Percentiles rank a stretch among this genome's conserved stretches.
Evolutionary conservation across 2,113 vertebrate genomes (phyloP).

Genomic region (Grantiella picta): DNA sequence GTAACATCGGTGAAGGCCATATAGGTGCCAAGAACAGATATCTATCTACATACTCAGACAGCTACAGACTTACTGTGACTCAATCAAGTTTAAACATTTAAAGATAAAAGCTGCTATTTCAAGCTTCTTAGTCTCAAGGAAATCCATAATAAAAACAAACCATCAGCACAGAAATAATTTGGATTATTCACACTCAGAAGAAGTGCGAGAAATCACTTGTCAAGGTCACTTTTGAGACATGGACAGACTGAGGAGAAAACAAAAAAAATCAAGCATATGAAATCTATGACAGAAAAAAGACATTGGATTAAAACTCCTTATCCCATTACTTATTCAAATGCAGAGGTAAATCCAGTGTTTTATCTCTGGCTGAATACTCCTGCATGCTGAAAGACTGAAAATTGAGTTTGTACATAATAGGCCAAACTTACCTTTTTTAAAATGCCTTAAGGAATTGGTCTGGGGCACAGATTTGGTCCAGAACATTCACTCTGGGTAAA

Average conservation of each 20-base stretch:
- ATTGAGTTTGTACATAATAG: neutral
- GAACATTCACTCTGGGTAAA: neutral
- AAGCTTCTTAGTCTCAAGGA: conserved; percentile 21
- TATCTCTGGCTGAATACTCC: neutral
- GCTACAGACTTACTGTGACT: neutral
- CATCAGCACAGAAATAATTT: conserved; percentile 28
- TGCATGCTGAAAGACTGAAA: neutral
- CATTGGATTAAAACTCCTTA: neutral
- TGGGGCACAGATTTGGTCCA: neutral
- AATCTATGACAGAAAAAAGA: neutral
- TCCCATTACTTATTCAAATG: neutral
- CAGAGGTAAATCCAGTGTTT: neutral
- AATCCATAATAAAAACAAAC: conserved; percentile 33
- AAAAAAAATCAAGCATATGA: neutral
- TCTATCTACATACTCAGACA: neutral
- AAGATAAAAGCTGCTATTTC: conserved; percentile 35
- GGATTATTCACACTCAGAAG: conserved; percentile 19
- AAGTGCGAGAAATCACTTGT: conserved; percentile 18
- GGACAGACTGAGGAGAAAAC: neutral
- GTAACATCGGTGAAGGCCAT: neutral
- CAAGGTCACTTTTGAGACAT: conserved; percentile 22
- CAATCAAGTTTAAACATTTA: conserved; percentile 17
- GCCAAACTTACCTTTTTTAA: neutral
- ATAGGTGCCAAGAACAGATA: neutral
- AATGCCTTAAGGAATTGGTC: neutral